Conservation (phyloP, 2,888 invertebrate species). For the Timema cristinae region DNA sequence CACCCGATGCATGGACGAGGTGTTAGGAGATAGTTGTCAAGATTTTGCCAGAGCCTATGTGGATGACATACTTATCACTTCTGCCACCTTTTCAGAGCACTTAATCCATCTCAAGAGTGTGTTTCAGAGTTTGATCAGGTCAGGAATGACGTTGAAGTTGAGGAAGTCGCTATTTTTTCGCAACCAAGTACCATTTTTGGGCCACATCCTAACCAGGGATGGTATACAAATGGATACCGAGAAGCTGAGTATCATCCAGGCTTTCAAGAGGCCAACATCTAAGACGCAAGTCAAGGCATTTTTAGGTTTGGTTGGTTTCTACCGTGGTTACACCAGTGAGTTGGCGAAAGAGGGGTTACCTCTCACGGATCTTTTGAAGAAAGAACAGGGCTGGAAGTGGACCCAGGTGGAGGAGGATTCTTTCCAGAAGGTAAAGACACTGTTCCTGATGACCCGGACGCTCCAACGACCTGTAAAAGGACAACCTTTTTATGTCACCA, state of each 20-base stretch:
- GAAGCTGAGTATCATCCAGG: neutral
- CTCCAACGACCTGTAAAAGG: neutral
- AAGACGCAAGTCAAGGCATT: neutral
- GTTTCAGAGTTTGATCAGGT: no score
- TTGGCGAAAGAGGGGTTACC: neutral
- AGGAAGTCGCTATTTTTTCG: slow-evolving; percentile 13
- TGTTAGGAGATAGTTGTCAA: neutral
- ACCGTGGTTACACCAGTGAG: neutral
- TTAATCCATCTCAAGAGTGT: neutral
- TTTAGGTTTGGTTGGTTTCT: slow-evolving; percentile 2
- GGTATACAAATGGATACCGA: neutral
- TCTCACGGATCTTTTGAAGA: neutral
- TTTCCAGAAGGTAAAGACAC: neutral
- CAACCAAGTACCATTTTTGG: slow-evolving; percentile 1
- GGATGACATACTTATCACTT: slow-evolving; percentile 12
- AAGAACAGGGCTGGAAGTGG: neutral
- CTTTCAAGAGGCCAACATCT: no score
- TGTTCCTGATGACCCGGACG: slow-evolving; percentile 12
- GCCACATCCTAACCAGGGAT: slow-evolving; percentile 9
- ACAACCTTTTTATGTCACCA: neutral
- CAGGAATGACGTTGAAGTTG: slow-evolving; percentile 10
- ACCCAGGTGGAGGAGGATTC: neutral
- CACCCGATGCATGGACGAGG: slow-evolving; percentile 3
- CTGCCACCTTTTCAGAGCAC: slow-evolving; percentile 12
- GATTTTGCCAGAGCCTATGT: slow-evolving; percentile 9